Evolutionary conservation across 2,113 vertebrate species (phyloP).

Genomic region (Conger conger): DNA sequence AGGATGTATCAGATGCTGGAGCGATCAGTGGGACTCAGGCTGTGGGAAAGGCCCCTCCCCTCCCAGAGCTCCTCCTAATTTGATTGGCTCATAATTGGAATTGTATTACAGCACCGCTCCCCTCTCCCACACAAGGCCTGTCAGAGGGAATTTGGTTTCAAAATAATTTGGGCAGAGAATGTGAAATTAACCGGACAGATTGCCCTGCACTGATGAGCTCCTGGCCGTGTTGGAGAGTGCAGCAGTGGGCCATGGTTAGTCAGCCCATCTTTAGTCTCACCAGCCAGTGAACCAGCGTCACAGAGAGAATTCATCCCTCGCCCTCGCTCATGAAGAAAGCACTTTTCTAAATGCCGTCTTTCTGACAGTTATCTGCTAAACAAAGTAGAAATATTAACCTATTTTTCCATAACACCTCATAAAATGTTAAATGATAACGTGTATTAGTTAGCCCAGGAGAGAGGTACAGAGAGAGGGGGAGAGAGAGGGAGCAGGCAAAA

Average conservation of each 20-base stretch:
- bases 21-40: too few species aligned
- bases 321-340: neutral
- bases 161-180: neutral
- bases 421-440: neutral
- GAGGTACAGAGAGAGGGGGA: too few species aligned
- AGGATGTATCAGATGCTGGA: too few species aligned
- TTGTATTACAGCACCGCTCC: neutral
- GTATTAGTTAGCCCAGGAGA: neutral
- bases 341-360: neutral
- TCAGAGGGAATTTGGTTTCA: neutral
- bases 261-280: conserved; percentile 51
- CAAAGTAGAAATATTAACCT: neutral
- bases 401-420: neutral
- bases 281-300: conserved; percentile 38
- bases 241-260: conserved; percentile 41
- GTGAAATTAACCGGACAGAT: neutral
- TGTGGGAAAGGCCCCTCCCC: neutral
- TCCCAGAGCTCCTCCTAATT: conserved; percentile 22
- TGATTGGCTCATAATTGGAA: conserved; percentile 27
- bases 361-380: neutral
- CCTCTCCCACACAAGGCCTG: conserved; percentile 2
- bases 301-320: conserved; percentile 29
- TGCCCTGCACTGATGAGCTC: neutral
- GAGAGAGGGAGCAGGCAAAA: too few species aligned
- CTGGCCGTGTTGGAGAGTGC: neutral